phyloP scores from a whole-genome alignment of 2,113 vertebrate genomes.

The Galbula dea region DNA sequence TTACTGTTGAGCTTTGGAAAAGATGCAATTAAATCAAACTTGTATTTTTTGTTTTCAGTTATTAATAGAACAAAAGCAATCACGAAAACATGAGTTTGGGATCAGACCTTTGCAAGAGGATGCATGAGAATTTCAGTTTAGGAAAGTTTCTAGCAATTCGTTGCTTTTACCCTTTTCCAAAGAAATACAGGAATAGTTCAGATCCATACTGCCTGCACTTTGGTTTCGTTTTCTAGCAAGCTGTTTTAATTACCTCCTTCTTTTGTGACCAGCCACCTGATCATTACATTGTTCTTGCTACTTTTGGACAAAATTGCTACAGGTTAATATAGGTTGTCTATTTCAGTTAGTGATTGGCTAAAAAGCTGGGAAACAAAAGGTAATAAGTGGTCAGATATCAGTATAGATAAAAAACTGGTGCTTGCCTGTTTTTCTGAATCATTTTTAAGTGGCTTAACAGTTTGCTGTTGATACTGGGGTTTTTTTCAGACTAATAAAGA shows the following conservation, averaged over 20 bases:
- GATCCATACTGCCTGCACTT: not conserved
- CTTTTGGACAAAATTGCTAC: not conserved
- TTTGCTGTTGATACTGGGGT: not conserved
- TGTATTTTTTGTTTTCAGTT: not conserved
- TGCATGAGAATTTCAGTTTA: not conserved
- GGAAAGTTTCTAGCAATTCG: not conserved
- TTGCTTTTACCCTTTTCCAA: not conserved
- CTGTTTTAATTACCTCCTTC: not conserved
- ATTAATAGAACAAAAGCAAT: not conserved
- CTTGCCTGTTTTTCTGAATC: not conserved
- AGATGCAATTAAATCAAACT: not conserved
- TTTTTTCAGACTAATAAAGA: not conserved
- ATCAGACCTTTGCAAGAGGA: not conserved
- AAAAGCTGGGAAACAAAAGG: not conserved
- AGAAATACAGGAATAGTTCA: not conserved
- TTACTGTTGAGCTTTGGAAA: not conserved
- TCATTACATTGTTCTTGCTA: not conserved
- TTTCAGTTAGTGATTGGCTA: not conserved
- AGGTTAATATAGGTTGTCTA: not conserved
- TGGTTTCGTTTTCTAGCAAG: not conserved
- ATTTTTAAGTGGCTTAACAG: not conserved
- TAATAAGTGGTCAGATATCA: not conserved
- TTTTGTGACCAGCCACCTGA: constrained; percentile 13
- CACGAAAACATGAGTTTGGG: not conserved
- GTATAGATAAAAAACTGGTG: not conserved